Conservation (phyloP, 2,113 vertebrate genomes). For the Camelus dromedarius region DNA sequence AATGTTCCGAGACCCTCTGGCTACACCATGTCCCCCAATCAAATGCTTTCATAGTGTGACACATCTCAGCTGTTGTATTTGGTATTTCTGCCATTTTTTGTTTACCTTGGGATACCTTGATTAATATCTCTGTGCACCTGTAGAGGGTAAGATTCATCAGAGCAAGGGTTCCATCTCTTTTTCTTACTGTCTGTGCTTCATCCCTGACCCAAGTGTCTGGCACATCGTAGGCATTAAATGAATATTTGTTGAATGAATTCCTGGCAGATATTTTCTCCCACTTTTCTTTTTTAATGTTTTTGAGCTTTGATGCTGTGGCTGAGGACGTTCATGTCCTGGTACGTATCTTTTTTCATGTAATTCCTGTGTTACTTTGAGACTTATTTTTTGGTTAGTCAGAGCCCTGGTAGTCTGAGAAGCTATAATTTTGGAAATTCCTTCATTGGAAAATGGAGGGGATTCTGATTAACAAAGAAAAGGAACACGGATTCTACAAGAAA, state of each 20-base stretch:
- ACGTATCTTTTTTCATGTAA: not conserved
- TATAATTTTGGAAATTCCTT: constrained; percentile 3
- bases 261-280: not conserved
- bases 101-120: not conserved
- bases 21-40: too few relatives aligned
- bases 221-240: not conserved
- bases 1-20: not conserved
- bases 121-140: not conserved
- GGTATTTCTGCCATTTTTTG: not conserved
- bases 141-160: not conserved
- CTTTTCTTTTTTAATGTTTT: not conserved
- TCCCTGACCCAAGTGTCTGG: not conserved
- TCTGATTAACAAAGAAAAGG: not conserved
- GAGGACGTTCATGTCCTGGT: not conserved
- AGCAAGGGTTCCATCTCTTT: not conserved
- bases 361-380: not conserved
- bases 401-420: not conserved
- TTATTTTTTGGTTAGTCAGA: not conserved
- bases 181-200: not conserved
- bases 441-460: not conserved
- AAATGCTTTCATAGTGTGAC: not conserved
- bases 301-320: not conserved
- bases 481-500: not conserved
- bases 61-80: not conserved
- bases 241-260: not conserved